Evolutionary conservation across 1,140 invertebrate species (phyloP), one percentile per base, ranked within the genome.

Genomic region (Zaprionus inermis): DNA sequence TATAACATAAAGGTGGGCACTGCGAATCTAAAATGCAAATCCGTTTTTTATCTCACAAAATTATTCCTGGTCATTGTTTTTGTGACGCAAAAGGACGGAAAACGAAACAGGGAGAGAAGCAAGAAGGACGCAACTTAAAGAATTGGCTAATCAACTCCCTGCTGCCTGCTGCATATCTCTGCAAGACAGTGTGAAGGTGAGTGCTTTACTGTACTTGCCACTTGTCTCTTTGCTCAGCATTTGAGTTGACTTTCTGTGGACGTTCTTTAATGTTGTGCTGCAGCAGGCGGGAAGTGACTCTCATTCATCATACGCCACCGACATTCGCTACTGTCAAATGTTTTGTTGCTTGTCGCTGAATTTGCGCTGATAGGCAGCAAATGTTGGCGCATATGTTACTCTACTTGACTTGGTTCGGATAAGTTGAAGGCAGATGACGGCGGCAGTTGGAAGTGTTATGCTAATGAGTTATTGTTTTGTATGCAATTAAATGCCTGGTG

Each of bases 21-120:
- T 74, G 58, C 44, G 81, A 90, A 91, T 91, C 79, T 83, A 90
- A 91, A 86, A 86, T 90, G 86, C 81, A 91, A 91, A 90, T 91
- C 88, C 85, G 79, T 73, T 91, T 91, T 91, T 91, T 88, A 90
- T 90, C 81, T 88, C 73, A 81, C 84, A 76, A 80, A 90, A 90
- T 91, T 90, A 90, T 84, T 91, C 88, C 84, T 84, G 66, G 52
- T 57, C 76, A 88, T 72, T 82, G 81, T 88, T 86, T 75, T 72
- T 81, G 44, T 67, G 61, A 52, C 28, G 70, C 70, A 56, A 55
- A 51, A 11, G 52, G 44, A 68, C 34, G 30, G 57, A 34, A 34
- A 58, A 60, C 49, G 34, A 44, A 51, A 24, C 71, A 36, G 16
- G 38, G 38, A 57, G 66, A 22, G 6, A 55, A 63, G 34, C 22